phyloP scores from a whole-genome alignment of 2,888 invertebrate species.

The Drosophila siamana region DNA sequence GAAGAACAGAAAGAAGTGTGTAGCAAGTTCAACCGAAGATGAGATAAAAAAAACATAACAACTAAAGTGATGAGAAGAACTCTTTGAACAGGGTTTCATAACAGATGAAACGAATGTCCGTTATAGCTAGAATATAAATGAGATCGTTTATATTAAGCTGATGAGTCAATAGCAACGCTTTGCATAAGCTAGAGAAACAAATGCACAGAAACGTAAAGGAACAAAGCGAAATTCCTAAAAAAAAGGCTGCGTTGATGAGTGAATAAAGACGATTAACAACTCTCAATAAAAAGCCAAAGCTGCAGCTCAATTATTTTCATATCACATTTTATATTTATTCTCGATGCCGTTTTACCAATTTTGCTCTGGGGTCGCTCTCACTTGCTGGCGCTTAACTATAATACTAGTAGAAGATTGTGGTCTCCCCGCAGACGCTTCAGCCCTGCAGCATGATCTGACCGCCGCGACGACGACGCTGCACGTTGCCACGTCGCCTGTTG shows the following conservation, averaged over 20 bases:
- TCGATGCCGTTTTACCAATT: slow-evolving; percentile 54
- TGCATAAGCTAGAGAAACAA: background rate
- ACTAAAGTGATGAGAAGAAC: background rate
- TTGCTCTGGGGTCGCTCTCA: background rate
- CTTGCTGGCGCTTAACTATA: slow-evolving; percentile 66
- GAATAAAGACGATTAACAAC: too few species aligned
- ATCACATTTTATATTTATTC: slow-evolving; percentile 64
- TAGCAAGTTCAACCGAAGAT: background rate
- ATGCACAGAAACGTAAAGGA: too few species aligned
- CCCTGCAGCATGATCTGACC: slow-evolving; percentile 55
- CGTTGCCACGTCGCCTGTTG: slow-evolving; percentile 60
- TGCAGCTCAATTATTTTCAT: slow-evolving; percentile 39
- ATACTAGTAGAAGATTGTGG: slow-evolving; percentile 60
- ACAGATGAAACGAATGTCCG: background rate
- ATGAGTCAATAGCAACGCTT: background rate
- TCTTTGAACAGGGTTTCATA: background rate
- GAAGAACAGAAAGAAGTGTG: background rate
- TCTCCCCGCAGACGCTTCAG: slow-evolving; percentile 6
- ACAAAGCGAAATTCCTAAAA: too few species aligned
- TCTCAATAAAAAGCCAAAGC: too few species aligned
- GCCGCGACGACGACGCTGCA: slow-evolving; percentile 60
- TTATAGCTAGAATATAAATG: too few species aligned
- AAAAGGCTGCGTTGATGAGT: too few species aligned
- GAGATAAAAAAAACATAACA: background rate
- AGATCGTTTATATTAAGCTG: background rate